Base-by-base conservation (phyloP, 2,113 vertebrate genomes). In the Hippocampus mohnikei region DNA sequence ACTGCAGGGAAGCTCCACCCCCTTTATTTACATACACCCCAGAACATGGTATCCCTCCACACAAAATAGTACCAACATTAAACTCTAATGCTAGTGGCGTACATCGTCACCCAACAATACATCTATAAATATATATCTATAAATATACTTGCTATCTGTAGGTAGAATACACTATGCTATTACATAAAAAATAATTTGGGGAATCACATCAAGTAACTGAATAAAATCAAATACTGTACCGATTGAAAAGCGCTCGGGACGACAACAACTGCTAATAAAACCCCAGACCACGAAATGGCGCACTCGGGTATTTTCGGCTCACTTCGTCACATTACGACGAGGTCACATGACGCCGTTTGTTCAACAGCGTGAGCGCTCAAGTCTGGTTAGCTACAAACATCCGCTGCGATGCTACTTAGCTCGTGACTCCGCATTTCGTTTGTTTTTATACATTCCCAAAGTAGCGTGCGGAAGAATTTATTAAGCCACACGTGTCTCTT, bases 281-380 rank as follows among this genome's bases (percentile, higher is more conserved):
- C 1, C 11, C 16, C 41, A 65, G 18, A 15, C 1, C 15, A n/a
- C 18, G 8, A 48, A n/a, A 1, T 3, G 3, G 1, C 3, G 2
- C 25, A 2, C 27, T 72, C 70, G 77, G 61, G 8, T 33, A 40
- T 44, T 27, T 70, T 75, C 76, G 80, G n/a, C 33, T 27, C 10
- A 11, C 23, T 63, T 4, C 80, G 73, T 44, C 42, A 29, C 1
- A 42, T n/a, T 27, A 58, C 59, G 37, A 16, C 23, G 1, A 18
- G 15, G 69, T 88, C 88, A 88, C 82, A 20, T 90, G 87, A 87
- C 69, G 40, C 25, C 2, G n/a, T 25, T 69, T 61, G 33, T 69
- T 53, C 12, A 12, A 8, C 60, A 46, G 23, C 25, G 27, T 65
- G 78, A 77, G 63, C 74, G 67, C 16, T 21, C 8, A 55, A 52